Conservation (phyloP, 2,888 invertebrate genomes). For the Blastobasis lacticolella region DNA sequence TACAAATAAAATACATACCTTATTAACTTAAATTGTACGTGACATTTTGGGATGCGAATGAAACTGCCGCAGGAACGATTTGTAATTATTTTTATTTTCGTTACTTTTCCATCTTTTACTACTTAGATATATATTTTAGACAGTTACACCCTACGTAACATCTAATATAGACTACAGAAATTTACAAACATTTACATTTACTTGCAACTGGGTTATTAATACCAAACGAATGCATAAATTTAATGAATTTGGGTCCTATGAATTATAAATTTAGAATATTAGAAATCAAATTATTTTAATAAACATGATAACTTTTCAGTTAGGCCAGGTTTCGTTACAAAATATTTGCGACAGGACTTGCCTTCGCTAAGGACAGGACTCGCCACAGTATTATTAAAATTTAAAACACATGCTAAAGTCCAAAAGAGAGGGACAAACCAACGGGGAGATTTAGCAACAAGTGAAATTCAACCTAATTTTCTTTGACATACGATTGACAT, state of each 20-base stretch:
- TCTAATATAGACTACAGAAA: slow-evolving; percentile 66
- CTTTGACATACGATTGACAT: too few relatives aligned
- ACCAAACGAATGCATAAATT: too few relatives aligned
- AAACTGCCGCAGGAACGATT: slow-evolving; percentile 36
- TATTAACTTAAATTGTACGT: too few relatives aligned
- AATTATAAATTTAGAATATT: not conserved
- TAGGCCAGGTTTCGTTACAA: slow-evolving; percentile 21
- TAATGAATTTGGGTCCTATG: not conserved
- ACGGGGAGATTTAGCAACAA: too few relatives aligned
- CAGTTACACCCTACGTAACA: slow-evolving; percentile 67
- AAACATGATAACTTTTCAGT: slow-evolving; percentile 1
- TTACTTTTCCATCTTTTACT: slow-evolving; percentile 44
- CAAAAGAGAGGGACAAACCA: too few relatives aligned
- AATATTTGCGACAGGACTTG: not conserved
- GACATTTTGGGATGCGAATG: slow-evolving; percentile 11
- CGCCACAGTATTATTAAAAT: too few relatives aligned
- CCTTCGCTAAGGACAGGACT: too few relatives aligned
- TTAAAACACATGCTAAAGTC: too few relatives aligned
- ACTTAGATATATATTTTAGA: slow-evolving; percentile 45
- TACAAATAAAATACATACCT: too few relatives aligned
- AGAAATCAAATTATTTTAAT: not conserved
- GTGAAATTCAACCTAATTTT: too few relatives aligned
- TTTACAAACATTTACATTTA: slow-evolving; percentile 66
- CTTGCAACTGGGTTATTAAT: slow-evolving; percentile 42
- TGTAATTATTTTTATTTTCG: slow-evolving; percentile 60